Evolutionary conservation across 2,888 invertebrate genomes (phyloP).

Genomic region (Sinopyrophorus schimmeli): DNA sequence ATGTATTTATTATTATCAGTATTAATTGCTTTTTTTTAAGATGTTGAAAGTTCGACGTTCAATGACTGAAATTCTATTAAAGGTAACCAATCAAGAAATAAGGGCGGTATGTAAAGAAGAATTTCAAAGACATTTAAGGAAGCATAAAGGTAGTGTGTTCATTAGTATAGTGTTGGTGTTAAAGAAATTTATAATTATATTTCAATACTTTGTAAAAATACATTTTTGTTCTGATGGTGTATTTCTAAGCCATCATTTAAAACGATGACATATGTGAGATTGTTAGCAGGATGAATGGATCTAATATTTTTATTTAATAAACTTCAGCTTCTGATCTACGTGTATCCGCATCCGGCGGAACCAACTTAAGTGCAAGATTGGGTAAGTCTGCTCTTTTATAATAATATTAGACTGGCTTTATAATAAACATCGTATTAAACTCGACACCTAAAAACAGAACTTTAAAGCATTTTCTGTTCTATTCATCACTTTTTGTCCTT

Average conservation of each 20-base stretch:
- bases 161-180: constrained; percentile 21
- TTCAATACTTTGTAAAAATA: constrained; percentile 4
- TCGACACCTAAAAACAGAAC: too few species aligned
- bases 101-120: constrained; percentile 82
- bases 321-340: constrained; percentile 56
- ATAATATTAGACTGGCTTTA: too few species aligned
- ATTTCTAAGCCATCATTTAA: constrained; percentile 21
- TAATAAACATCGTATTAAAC: too few species aligned
- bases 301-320: constrained; percentile 54
- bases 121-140: constrained; percentile 70
- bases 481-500: too few species aligned
- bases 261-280: constrained; percentile 42
- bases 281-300: constrained; percentile 52
- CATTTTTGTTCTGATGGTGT: constrained; percentile 21
- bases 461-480: too few species aligned
- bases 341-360: constrained; percentile 57
- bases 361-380: constrained; percentile 86
- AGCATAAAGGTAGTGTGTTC: constrained; percentile 74
- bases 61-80: constrained; percentile 91
- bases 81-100: constrained; percentile 92
- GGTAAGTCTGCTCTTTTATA: constrained; percentile 72
- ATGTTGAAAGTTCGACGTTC: constrained; percentile 86
- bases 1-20: not conserved
- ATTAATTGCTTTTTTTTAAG: constrained; percentile 55
- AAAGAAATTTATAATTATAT: constrained; percentile 29